A percentile compares a stretch with the other conserved stretches of the same genome.
These are phyloP conservation scores for Myodes glareolus DNA, from an alignment of 2,113 vertebrate species.

Conservation along the genomic window DNA sequence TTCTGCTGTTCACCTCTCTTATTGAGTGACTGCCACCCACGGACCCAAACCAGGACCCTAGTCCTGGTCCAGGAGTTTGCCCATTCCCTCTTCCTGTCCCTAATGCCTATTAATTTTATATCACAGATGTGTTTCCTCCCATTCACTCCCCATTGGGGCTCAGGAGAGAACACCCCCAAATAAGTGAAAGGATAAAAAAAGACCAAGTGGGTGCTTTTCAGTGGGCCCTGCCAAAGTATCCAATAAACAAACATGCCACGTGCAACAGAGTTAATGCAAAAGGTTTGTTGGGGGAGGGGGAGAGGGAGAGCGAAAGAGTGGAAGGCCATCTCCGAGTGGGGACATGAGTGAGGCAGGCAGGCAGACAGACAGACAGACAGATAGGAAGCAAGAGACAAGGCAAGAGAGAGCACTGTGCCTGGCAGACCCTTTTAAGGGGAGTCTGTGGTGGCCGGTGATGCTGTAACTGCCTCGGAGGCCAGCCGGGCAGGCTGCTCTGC, in stretches of 20 bases:
- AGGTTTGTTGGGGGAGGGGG: neutral
- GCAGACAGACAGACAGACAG: no score
- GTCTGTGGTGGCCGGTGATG: no score
- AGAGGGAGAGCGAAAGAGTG: neutral
- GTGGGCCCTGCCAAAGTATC: neutral
- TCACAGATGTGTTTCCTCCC: neutral
- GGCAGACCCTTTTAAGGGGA: no score
- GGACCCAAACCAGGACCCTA: neutral
- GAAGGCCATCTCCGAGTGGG: neutral
- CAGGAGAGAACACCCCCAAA: neutral
- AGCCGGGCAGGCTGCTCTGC: no score
- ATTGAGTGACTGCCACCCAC: neutral
- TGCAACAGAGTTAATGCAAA: neutral
- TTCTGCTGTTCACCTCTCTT: neutral
- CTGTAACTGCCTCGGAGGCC: no score
- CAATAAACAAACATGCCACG: neutral
- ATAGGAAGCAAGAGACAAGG: no score
- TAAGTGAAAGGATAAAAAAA: neutral
- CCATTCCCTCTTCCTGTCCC: neutral
- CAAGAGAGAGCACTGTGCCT: no score
- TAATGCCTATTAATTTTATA: neutral
- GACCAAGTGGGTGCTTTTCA: neutral
- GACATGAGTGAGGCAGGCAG: neutral
- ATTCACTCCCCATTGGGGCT: neutral
- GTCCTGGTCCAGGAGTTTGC: neutral